These are phyloP conservation scores for Panthera uncia DNA, from an alignment of 2,113 vertebrate genomes.

Conservation along the genomic window DNA sequence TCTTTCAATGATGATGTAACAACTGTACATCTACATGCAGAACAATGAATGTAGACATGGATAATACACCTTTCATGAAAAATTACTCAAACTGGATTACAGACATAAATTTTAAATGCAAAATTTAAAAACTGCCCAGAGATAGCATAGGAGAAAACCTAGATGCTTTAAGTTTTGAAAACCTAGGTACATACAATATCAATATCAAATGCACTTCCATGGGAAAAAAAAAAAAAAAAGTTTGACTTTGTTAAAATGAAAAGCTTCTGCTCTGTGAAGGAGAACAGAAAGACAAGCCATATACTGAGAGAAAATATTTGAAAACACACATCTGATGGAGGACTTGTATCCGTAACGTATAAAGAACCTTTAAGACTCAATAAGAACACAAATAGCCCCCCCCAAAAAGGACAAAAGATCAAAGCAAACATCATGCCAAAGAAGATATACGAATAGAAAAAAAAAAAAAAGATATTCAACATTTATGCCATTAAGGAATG, in stretches of 20 bases:
- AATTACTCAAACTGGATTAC: neutral
- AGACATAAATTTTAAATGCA: neutral
- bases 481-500: neutral
- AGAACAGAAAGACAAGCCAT: neutral
- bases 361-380: neutral
- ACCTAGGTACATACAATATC: neutral
- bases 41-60: neutral
- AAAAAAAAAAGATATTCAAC: neutral
- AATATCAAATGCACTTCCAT: neutral
- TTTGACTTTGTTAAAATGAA: neutral
- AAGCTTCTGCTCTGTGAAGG: neutral
- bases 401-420: neutral
- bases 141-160: neutral
- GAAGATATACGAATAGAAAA: neutral
- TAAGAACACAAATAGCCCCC: neutral
- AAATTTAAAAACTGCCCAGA: neutral
- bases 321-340: neutral
- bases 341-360: neutral
- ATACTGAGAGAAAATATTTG: neutral
- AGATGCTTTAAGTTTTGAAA: neutral
- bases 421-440: neutral
- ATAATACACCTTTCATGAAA: neutral
- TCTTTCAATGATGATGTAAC: neutral
- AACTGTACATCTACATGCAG: neutral
- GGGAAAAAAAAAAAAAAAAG: neutral